Conservation (phyloP, 2,113 vertebrate species). For the Colistium nudipinnis region DNA sequence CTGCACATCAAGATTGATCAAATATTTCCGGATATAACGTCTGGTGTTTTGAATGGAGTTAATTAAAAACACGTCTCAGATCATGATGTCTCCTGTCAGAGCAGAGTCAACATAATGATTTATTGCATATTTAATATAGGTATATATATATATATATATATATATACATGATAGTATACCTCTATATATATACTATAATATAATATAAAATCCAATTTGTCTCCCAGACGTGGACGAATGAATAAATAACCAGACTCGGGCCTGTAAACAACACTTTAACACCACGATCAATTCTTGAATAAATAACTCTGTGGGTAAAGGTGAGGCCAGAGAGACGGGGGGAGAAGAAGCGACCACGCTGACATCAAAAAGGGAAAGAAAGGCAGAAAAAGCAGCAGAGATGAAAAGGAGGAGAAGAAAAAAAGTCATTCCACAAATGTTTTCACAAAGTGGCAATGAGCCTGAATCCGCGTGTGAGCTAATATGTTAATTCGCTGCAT, state of each 20-base stretch:
- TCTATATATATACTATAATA: not conserved
- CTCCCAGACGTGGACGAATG: conserved; percentile 18
- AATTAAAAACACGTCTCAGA: too few relatives aligned
- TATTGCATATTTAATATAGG: too few relatives aligned
- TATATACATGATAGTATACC: too few relatives aligned
- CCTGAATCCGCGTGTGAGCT: not conserved
- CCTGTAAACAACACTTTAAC: conserved; percentile 48
- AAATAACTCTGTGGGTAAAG: conserved; percentile 39
- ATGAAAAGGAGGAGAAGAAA: not conserved
- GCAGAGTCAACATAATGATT: too few relatives aligned
- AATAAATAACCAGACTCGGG: conserved; percentile 6
- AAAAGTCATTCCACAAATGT: conserved; percentile 18
- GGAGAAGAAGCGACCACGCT: too few relatives aligned
- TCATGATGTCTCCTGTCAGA: too few relatives aligned
- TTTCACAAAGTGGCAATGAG: conserved; percentile 12
- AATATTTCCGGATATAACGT: too few relatives aligned
- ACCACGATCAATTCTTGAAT: conserved; percentile 40
- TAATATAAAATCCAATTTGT: not conserved
- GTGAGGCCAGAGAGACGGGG: too few relatives aligned
- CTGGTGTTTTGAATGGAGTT: too few relatives aligned
- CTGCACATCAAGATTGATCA: too few relatives aligned
- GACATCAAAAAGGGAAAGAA: too few relatives aligned
- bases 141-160: too few relatives aligned
- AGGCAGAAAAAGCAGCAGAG: not conserved
- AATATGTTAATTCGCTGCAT: conserved; percentile 19